These are phyloP conservation scores for Urocynchramus pylzowi DNA, from an alignment of 2,113 vertebrate species.

Conservation along the genomic window DNA sequence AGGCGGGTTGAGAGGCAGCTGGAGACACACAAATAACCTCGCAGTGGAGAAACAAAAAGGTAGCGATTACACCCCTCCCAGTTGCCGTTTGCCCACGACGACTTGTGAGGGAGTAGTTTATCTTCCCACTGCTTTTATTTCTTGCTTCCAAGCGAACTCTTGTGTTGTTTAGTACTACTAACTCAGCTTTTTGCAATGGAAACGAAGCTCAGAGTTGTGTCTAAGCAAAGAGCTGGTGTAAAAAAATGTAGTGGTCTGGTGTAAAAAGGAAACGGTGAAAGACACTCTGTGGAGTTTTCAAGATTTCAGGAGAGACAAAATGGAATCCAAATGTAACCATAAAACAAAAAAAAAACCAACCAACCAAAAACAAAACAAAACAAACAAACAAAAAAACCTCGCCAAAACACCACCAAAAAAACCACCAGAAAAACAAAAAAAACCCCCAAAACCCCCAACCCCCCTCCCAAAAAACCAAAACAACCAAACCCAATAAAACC, in stretches of 20 bases:
- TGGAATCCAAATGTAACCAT: not conserved
- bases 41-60: not conserved
- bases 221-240: not conserved
- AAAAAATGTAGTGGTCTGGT: not conserved
- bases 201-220: not conserved
- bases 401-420: too few relatives aligned
- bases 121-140: not conserved
- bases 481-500: too few relatives aligned
- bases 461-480: too few relatives aligned
- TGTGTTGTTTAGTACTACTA: not conserved
- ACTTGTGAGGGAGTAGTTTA: not conserved
- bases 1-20: not conserved
- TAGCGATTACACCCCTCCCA: not conserved
- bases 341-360: accelerated
- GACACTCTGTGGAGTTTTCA: not conserved
- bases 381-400: too few relatives aligned
- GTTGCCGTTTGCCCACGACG: not conserved
- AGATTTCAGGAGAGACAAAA: not conserved
- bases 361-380: accelerated
- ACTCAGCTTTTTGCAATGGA: not conserved
- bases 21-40: not conserved
- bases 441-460: too few relatives aligned
- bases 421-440: accelerated
- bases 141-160: not conserved
- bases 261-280: not conserved